A percentile compares a stretch with the other conserved stretches of the same genome.
phyloP scores from a whole-genome alignment of 2,797 vertebrate genomes.

The Poeciliopsis turneri region DNA sequence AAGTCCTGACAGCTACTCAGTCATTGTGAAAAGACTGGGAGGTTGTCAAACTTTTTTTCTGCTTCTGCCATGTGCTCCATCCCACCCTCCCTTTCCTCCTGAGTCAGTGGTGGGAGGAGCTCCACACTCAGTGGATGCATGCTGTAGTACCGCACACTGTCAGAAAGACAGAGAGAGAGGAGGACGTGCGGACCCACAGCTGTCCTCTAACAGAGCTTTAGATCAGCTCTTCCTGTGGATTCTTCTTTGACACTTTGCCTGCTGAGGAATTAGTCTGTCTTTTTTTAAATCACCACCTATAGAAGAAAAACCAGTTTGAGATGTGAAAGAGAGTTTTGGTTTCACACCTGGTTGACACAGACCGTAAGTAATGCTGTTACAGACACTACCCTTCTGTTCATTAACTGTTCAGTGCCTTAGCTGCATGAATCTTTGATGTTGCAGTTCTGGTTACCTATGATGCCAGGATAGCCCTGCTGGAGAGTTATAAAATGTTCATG shows the following conservation, averaged over 20 bases:
- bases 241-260: conserved; percentile 39
- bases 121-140: conserved; percentile 54
- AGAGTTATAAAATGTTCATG: conserved; percentile 47
- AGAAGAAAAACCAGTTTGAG: conserved; percentile 30
- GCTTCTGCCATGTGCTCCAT: conserved; percentile 2
- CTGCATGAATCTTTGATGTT: conserved; percentile 76
- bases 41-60: not conserved
- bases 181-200: conserved; percentile 58
- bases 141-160: conserved; percentile 71
- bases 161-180: conserved; percentile 59
- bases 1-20: not conserved
- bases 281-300: conserved; percentile 19
- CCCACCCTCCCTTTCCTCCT: conserved; percentile 11
- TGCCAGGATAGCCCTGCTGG: conserved; percentile 38
- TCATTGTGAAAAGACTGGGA: not conserved
- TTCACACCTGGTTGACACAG: conserved; percentile 46
- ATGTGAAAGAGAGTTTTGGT: conserved; percentile 41
- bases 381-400: conserved; percentile 59
- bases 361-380: conserved; percentile 62
- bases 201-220: conserved; percentile 52
- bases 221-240: conserved; percentile 58
- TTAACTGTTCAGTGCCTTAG: conserved; percentile 59
- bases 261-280: conserved; percentile 33
- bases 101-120: conserved; percentile 67
- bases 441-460: conserved; percentile 66